Conservation (phyloP, 2,113 vertebrate species). For the Chaetura pelagica region DNA sequence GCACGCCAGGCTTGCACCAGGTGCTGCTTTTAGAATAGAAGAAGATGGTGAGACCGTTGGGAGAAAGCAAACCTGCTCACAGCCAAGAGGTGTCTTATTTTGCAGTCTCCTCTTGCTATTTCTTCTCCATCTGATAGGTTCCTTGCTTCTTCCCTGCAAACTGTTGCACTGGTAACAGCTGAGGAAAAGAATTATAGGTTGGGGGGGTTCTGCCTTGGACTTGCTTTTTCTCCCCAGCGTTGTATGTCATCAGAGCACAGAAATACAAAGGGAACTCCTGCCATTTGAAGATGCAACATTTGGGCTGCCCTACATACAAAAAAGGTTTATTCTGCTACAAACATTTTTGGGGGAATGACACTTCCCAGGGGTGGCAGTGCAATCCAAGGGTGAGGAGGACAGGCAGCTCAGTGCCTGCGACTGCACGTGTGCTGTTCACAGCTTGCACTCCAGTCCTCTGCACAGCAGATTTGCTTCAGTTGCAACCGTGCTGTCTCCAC, state of each 20-base stretch:
- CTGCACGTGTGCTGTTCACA: fast-evolving
- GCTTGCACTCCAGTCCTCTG: neutral
- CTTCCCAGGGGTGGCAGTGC: fast-evolving
- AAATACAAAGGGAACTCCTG: neutral
- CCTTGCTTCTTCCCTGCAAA: neutral
- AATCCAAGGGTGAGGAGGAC: fast-evolving
- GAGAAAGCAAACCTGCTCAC: neutral
- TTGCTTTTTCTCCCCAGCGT: neutral
- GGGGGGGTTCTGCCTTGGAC: neutral
- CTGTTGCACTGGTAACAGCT: fast-evolving
- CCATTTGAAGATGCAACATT: neutral
- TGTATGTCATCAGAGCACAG: neutral
- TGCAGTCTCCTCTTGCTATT: neutral
- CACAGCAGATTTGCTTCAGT: neutral
- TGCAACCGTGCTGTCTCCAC: fast-evolving
- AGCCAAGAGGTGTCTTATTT: neutral
- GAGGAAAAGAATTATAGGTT: neutral
- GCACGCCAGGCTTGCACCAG: slow-evolving; percentile 36
- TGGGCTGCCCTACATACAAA: neutral
- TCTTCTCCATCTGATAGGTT: neutral
- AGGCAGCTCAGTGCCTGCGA: neutral
- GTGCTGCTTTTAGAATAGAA: neutral
- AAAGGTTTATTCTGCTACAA: neutral
- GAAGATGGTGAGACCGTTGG: neutral
- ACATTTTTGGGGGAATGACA: neutral